Percentiles rank a stretch among this genome's conserved stretches.
Conservation (phyloP, 2,797 vertebrate species). For the Phalanger gymnotis region DNA sequence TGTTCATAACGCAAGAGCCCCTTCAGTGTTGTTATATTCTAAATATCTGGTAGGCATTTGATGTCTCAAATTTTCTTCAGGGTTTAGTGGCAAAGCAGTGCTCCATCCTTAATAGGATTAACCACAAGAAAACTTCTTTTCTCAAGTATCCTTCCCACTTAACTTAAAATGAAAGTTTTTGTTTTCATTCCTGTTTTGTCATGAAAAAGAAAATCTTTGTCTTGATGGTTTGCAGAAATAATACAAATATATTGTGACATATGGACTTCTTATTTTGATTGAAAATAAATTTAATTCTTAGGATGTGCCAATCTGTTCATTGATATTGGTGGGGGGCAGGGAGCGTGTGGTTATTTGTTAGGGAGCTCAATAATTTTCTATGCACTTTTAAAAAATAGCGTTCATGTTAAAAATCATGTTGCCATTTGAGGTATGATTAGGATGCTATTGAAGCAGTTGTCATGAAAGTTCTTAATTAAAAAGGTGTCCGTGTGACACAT, state of each 20-base stretch:
- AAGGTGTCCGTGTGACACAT: slow-evolving; percentile 47
- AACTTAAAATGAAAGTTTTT: slow-evolving; percentile 75
- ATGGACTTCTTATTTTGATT: slow-evolving; percentile 82
- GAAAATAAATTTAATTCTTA: slow-evolving; percentile 81
- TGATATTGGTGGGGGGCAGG: slow-evolving; percentile 72
- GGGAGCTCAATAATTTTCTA: slow-evolving; percentile 70
- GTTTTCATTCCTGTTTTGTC: slow-evolving; percentile 70
- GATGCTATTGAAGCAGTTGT: slow-evolving; percentile 40
- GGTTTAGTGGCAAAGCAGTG: slow-evolving; percentile 66
- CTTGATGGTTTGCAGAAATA: slow-evolving; percentile 70
- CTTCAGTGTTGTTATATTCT: slow-evolving; percentile 63
- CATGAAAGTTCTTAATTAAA: slow-evolving; percentile 60
- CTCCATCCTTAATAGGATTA: slow-evolving; percentile 80
- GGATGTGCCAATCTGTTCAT: slow-evolving; percentile 75
- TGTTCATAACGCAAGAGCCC: slow-evolving; percentile 70
- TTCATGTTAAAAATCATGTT: slow-evolving; percentile 37
- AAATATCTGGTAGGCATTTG: slow-evolving; percentile 65
- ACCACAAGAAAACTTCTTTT: slow-evolving; percentile 44
- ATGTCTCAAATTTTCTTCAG: slow-evolving; percentile 70
- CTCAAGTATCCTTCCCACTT: slow-evolving; percentile 51
- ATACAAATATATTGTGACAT: slow-evolving; percentile 75
- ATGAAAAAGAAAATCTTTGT: slow-evolving; percentile 76
- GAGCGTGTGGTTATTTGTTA: slow-evolving; percentile 68
- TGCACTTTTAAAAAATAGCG: slow-evolving; percentile 49
- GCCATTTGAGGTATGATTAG: slow-evolving; percentile 53